These are phyloP conservation scores for Bubo scandiacus DNA, from an alignment of 2,113 vertebrate genomes.

Conservation along the genomic window DNA sequence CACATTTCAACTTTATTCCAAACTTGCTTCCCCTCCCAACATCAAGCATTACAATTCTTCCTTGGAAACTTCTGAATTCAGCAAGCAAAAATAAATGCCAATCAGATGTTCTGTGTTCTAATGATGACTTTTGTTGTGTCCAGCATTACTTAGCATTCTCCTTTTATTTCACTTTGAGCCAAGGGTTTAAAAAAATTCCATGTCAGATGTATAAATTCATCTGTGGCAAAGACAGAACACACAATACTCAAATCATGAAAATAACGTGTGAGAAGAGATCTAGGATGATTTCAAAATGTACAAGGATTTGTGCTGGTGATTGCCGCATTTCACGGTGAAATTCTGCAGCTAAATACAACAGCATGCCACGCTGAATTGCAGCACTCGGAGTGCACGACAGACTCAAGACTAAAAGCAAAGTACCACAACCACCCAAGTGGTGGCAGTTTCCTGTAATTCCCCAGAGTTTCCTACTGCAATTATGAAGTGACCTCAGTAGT, in stretches of 20 bases:
- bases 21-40: not conserved
- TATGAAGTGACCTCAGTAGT: not conserved
- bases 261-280: not conserved
- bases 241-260: not conserved
- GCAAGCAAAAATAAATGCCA: not conserved
- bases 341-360: not conserved
- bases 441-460: not conserved
- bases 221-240: not conserved
- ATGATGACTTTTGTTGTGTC: not conserved
- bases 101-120: not conserved
- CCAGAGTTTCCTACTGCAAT: not conserved
- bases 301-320: not conserved
- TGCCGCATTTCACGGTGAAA: not conserved
- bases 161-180: not conserved
- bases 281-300: not conserved
- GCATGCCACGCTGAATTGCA: not conserved
- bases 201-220: not conserved
- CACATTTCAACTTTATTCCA: not conserved
- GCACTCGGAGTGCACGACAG: not conserved
- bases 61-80: not conserved
- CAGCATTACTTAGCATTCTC: not conserved
- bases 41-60: not conserved
- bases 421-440: not conserved
- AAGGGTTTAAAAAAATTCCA: not conserved
- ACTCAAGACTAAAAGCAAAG: not conserved